phyloP scores from a whole-genome alignment of 2,888 invertebrate species.

The Disparrhopalites patrizii region DNA sequence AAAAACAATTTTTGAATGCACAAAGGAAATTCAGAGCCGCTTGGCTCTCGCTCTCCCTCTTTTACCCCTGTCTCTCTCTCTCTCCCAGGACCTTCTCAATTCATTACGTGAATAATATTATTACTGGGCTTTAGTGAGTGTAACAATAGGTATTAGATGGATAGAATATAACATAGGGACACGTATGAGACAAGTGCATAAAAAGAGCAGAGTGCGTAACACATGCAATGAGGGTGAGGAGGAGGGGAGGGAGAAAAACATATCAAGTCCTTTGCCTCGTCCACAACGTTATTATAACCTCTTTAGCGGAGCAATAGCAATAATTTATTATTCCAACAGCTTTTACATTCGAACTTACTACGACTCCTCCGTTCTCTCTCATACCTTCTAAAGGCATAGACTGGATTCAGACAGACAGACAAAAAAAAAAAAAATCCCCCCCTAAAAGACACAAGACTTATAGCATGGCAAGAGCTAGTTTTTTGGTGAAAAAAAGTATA shows the following conservation, averaged over 20 bases:
- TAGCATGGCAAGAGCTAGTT: too few species aligned
- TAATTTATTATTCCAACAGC: constrained; percentile 27
- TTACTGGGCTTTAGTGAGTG: too few species aligned
- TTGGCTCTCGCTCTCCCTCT: too few species aligned
- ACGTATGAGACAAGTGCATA: not conserved
- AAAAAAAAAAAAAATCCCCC: too few species aligned
- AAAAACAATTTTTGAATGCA: not conserved
- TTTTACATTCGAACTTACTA: too few species aligned
- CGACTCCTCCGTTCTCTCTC: not conserved
- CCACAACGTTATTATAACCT: not conserved
- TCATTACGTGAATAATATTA: constrained; percentile 25
- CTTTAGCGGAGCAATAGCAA: constrained; percentile 7
- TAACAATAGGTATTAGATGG: too few species aligned
- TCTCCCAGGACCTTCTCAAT: constrained; percentile 17
- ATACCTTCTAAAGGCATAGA: not conserved
- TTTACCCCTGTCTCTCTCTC: too few species aligned
- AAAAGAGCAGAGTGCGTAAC: constrained; percentile 14
- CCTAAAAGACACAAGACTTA: too few species aligned
- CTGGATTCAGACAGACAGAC: not conserved
- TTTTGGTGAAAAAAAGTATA: too few species aligned
- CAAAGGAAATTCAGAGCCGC: constrained; percentile 24
- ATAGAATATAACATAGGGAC: constrained; percentile 10
- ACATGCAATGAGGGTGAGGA: too few species aligned
- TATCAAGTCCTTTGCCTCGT: not conserved
- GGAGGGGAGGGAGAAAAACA: too few species aligned